phyloP scores from a whole-genome alignment of 2,888 invertebrate genomes.

The Mimachlamys varia region DNA sequence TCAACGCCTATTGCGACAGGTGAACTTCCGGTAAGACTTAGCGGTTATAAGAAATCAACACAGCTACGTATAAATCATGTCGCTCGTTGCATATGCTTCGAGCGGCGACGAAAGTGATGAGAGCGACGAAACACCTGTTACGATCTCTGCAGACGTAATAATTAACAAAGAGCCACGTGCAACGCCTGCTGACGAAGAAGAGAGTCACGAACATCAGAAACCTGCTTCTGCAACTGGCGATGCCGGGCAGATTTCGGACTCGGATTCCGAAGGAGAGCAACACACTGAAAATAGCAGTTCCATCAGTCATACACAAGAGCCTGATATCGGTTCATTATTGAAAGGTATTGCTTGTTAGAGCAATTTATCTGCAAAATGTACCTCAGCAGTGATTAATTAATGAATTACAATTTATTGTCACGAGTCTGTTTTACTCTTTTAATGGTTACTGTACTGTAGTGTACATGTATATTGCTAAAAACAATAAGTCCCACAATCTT shows the following conservation, averaged over 20 bases:
- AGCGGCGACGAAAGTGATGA: constrained; percentile 65
- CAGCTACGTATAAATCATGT: constrained; percentile 53
- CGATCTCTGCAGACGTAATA: neutral
- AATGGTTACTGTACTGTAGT: too few species aligned
- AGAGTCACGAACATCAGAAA: neutral
- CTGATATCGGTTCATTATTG: constrained; percentile 39
- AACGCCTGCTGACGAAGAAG: constrained; percentile 12
- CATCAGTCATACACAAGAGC: neutral
- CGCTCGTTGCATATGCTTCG: constrained; percentile 73
- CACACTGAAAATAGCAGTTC: neutral
- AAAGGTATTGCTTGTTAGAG: constrained; percentile 44
- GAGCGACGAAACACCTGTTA: constrained; percentile 53
- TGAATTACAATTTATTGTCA: too few species aligned
- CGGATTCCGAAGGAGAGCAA: constrained; percentile 47
- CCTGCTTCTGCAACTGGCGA: neutral
- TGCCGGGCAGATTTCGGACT: constrained; percentile 51
- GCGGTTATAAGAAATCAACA: neutral
- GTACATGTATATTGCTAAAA: too few species aligned
- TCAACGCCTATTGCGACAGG: neutral
- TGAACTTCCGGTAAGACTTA: neutral
- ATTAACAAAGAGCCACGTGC: neutral
- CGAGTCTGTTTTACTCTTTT: too few species aligned
- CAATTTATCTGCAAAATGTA: too few species aligned
- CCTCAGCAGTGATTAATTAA: too few species aligned
- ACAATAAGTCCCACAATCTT: too few species aligned